phyloP scores from a whole-genome alignment of 2,888 invertebrate genomes.

The Euclidia mi region DNA sequence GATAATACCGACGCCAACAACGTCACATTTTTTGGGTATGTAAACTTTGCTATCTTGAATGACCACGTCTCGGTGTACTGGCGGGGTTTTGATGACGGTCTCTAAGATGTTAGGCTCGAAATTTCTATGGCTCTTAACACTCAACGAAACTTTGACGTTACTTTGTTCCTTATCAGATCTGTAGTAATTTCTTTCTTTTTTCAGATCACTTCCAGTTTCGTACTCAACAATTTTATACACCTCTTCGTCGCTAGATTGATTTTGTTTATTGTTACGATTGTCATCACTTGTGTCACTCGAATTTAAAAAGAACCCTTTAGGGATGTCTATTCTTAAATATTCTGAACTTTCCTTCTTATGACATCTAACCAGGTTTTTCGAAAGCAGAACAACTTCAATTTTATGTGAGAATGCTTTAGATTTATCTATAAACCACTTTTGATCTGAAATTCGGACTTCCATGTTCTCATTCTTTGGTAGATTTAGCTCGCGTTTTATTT shows the following conservation, averaged over 20 bases:
- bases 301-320: conserved; percentile 75
- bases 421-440: conserved; percentile 75
- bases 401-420: conserved; percentile 73
- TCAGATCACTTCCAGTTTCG: conserved; percentile 67
- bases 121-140: conserved; percentile 57
- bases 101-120: conserved; percentile 60
- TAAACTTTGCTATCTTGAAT: conserved; percentile 69
- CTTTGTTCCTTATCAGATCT: conserved; percentile 48
- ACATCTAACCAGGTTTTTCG: conserved; percentile 60
- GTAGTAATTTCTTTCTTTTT: conserved; percentile 36
- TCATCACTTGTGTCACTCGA: conserved; percentile 58
- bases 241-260: conserved; percentile 74
- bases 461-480: conserved; percentile 54
- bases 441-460: conserved; percentile 63
- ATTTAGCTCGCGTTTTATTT: conserved; percentile 34
- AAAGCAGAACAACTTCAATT: conserved; percentile 73
- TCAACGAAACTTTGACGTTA: conserved; percentile 63
- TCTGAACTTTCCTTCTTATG: conserved; percentile 65
- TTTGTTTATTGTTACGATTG: conserved; percentile 37
- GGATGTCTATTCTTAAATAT: conserved; percentile 77
- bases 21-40: conserved; percentile 69
- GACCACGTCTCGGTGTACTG: conserved; percentile 64
- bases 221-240: conserved; percentile 82
- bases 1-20: conserved; percentile 75
- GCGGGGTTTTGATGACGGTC: conserved; percentile 55